Evolutionary conservation across 2,888 invertebrate genomes (phyloP).

Genomic region (Dryococelus australis): DNA sequence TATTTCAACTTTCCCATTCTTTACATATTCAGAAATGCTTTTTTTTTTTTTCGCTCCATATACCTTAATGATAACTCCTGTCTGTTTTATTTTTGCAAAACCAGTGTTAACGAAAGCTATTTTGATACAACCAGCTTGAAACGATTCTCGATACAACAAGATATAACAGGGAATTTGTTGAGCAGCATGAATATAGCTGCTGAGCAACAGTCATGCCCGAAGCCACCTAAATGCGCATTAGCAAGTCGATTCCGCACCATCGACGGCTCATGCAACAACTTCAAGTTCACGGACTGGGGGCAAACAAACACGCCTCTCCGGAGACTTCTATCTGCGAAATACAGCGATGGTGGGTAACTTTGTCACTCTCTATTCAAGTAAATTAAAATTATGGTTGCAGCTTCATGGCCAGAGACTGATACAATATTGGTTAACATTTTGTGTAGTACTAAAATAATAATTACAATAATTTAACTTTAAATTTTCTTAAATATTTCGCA

Average conservation of each 20-base stretch:
- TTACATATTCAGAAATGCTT: too few species aligned
- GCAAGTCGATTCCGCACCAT: constrained; percentile 63
- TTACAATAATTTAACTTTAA: too few species aligned
- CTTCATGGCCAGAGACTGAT: too few species aligned
- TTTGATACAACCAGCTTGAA: not conserved
- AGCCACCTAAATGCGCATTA: not conserved
- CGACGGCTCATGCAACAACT: constrained; percentile 96
- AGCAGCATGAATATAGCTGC: constrained; percentile 20
- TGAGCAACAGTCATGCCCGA: not conserved
- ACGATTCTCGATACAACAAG: not conserved
- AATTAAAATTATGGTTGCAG: too few species aligned
- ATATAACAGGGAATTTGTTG: not conserved
- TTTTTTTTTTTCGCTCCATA: too few species aligned
- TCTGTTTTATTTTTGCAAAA: not conserved
- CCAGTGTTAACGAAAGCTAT: not conserved
- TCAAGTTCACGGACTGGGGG: constrained; percentile 82
- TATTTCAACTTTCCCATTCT: too few species aligned
- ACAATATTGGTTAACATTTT: too few species aligned
- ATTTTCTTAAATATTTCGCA: too few species aligned
- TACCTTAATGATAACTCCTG: too few species aligned
- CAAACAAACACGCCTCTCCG: constrained; percentile 25
- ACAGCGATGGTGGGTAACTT: constrained; percentile 36
- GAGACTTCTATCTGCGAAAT: constrained; percentile 34
- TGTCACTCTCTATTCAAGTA: too few species aligned
- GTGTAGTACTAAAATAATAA: too few species aligned